A percentile compares a stretch with the other conserved stretches of the same genome.
phyloP scores from a whole-genome alignment of 2,888 invertebrate species.

The Drosophila pegasa region DNA sequence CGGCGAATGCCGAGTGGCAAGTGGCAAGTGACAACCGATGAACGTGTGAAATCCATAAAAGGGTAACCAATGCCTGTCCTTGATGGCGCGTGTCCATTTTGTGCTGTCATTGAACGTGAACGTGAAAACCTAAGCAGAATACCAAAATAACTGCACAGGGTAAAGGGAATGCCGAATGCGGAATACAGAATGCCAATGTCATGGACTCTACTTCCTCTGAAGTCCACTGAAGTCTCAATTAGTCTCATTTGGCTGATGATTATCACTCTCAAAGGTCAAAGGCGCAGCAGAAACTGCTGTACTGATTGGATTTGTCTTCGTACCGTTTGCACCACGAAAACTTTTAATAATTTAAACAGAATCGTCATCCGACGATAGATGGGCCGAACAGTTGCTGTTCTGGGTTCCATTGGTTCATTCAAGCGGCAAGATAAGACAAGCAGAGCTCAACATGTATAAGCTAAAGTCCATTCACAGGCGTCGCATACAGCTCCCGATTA shows the following conservation, averaged over 20 bases:
- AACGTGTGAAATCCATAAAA: slow-evolving; percentile 70
- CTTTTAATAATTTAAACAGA: slow-evolving; percentile 8
- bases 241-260: slow-evolving; percentile 42
- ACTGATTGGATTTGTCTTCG: slow-evolving; percentile 31
- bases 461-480: slow-evolving; percentile 1
- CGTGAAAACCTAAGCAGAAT: slow-evolving; percentile 47
- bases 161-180: not conserved
- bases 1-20: slow-evolving; percentile 17
- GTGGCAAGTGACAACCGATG: slow-evolving; percentile 50
- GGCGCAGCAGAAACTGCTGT: slow-evolving; percentile 45
- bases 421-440: slow-evolving; percentile 62
- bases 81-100: slow-evolving; percentile 52
- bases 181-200: slow-evolving; percentile 31
- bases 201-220: slow-evolving; percentile 7
- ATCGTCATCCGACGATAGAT: not conserved
- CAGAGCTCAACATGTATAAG: slow-evolving; percentile 24
- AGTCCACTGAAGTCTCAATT: slow-evolving; percentile 46
- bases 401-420: slow-evolving; percentile 38
- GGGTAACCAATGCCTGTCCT: slow-evolving; percentile 35
- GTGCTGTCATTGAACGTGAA: slow-evolving; percentile 51
- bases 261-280: slow-evolving; percentile 47
- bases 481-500: slow-evolving; percentile 39
- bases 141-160: slow-evolving; percentile 24
- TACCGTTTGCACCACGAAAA: slow-evolving; percentile 8
- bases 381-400: not conserved